phyloP scores from a whole-genome alignment of 2,113 vertebrate genomes.

The Tiliqua scincoides region DNA sequence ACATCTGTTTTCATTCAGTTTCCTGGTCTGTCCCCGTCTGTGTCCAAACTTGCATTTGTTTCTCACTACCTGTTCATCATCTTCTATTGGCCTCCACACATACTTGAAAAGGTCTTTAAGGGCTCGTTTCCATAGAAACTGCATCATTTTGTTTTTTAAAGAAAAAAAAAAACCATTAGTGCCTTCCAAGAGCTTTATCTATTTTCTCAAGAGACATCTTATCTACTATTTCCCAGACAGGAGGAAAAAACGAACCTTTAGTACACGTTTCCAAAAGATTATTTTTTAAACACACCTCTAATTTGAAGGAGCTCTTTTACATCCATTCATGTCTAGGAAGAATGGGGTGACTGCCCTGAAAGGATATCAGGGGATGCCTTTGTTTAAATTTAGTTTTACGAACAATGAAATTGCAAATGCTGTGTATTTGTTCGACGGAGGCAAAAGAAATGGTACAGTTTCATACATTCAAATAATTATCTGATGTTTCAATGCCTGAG shows the following conservation, averaged over 20 bases:
- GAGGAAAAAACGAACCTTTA: background rate
- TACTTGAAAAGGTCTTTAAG: slow-evolving; percentile 82
- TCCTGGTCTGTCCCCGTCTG: slow-evolving; percentile 72
- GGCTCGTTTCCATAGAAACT: slow-evolving; percentile 79
- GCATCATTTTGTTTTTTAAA: slow-evolving; percentile 3
- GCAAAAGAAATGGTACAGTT: background rate
- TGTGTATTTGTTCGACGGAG: background rate
- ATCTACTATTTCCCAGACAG: background rate
- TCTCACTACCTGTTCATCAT: slow-evolving; percentile 78
- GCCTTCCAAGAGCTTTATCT: slow-evolving; percentile 7
- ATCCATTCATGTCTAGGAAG: background rate
- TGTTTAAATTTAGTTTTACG: background rate
- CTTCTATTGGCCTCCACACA: slow-evolving; percentile 75
- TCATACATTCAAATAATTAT: background rate
- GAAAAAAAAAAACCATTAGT: background rate
- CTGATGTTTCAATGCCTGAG: background rate
- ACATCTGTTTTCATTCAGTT: slow-evolving; percentile 52
- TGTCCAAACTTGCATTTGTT: slow-evolving; percentile 80
- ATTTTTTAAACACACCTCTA: background rate
- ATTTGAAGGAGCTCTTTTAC: background rate
- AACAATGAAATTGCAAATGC: background rate
- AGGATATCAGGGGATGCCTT: background rate
- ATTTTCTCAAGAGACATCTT: slow-evolving; percentile 18
- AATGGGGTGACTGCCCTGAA: background rate
- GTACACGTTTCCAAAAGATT: background rate